Base-by-base conservation (phyloP, 2,113 vertebrate genomes). In the Pelvicachromis taeniatus region DNA sequence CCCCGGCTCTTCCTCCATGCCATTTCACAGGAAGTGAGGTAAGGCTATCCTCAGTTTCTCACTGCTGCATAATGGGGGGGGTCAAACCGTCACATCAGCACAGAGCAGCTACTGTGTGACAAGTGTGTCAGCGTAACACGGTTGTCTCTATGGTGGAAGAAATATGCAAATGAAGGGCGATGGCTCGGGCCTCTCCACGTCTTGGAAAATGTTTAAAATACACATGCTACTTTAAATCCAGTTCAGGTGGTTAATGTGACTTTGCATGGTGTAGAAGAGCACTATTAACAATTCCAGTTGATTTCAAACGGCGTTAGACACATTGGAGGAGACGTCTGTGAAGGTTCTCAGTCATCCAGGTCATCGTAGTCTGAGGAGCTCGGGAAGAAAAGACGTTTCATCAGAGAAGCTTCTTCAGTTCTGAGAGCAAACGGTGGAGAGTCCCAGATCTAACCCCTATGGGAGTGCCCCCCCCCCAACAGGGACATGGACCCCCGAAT, bases 11-110 rank as follows among this genome's bases (percentile, higher is more conserved):
- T 86, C 97, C 97, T 11, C 92, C 83, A 0, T 99, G 98, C 87
- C 95, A 61, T 59, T 99, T 99, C 95, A 99, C 98, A 48, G 99
- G 99, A 85, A 99, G 98, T 84, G 99, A 99, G 98, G 99, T 99
- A 96, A 52, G 38, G 4, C 11, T 1, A 26, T n/a, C 26, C 42
- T 54, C 13, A 33, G 31, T 38, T 9, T 55, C 12, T 6, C 48
- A 21, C 73, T 19, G 9, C 31, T 52, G 33, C 73, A 77, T 38
- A 13, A 48, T 4, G 3, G 4, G 29, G 29, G 6, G 7, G 16
- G 6, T 53, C 50, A 53, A 9, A n/a, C 6, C 17, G 2, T 73
- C 65, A 48, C 13, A 73, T 73, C 4, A 50, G 45, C 45, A 50
- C 70, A 12, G 26, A 75, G 26, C 45, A 50, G 16, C 45, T 50